Base-by-base conservation (phyloP, 2,797 vertebrate species). In the Acanthornis magna region DNA sequence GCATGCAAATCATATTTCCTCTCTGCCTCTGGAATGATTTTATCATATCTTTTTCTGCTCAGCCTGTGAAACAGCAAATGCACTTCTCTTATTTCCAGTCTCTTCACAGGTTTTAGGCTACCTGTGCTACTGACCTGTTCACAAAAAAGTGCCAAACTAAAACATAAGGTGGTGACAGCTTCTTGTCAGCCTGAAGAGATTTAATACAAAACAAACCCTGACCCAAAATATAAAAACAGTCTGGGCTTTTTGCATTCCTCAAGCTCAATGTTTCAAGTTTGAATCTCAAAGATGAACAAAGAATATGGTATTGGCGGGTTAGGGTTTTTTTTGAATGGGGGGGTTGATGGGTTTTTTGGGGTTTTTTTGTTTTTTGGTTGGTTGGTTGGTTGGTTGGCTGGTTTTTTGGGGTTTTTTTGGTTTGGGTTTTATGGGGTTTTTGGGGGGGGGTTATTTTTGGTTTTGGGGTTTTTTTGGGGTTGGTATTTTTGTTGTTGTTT, bases 1-100 rank as follows among this genome's bases (percentile, higher is more conserved):
- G 84, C 66, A 80, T 73, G 62, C 55, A 95, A 96, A 96, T 88
- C 85, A 81, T 65, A 83, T 93, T 95, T 89, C 76, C 71, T 74
- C 61, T 48, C 91, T 91, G 68, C 61, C 76, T 85, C 74, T 63
- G 58, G 75, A 90, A 91, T 48, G 45, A 72, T 92, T 92, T 88
- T 30, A 65, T 89, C 62, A 0, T 38, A 10, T 29, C 68, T 62
- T 57, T 71, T 57, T 34, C 68, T 88, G 50, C 43, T 81, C 91
- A 91, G 75, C 25, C 65, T 36, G 9, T 62, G 84, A 90, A 96
- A 90, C 13, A 76, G 62, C 72, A 57, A 42, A 58, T 38, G 57
- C 27, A 87, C 54, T 66, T 54, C 40, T 74, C 30, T 66, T 67
- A 8, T 76, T 89, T 81, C 67, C 79, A 75, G 32, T 45, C 66